Evolutionary conservation across 2,113 vertebrate genomes (phyloP), one percentile per base, ranked within the genome.

Genomic region (Platysternon megacephalum): DNA sequence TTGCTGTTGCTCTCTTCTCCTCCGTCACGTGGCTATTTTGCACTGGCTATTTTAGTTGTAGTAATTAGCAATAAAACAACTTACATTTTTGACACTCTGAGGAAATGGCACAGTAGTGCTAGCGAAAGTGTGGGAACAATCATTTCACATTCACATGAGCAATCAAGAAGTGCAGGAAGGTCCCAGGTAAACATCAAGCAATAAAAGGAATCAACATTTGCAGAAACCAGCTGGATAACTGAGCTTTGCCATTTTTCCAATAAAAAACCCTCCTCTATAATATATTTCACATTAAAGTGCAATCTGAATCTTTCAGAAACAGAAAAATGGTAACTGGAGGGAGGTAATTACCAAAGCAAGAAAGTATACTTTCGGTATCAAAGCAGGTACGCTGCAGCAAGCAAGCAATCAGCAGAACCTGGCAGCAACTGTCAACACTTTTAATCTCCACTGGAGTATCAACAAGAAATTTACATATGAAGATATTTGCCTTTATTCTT

Each of bases 371-470:
- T 91, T 86, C 58, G 3, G 85, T 86, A 80, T 88, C 82, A 68
- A 74, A 79, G 44, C 39, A 76, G 21, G 32, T 86, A 89, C 0
- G 0, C 44, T 13, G 83, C 84, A 95, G 91, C 86, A 97, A 94
- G 79, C 42, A 86, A 90, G 85, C 68, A 80, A 95, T 76, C 65
- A 87, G 86, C 7, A 82, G 94, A 97, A 95, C 91, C 94, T 89
- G 95, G 93, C 96, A 98, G 93, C 89, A 89, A 96, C 97, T 96
- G 97, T 98, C 98, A 98, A 98, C 98, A 97, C 97, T 98, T 97
- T 95, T 95, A 91, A 97, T 96, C 93, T 97, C 98, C 98, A 96
- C 97, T 97, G 98, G 1, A 91, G 98, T 98, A 96, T 91, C 92
- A 80, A 95, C 89, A 89, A 98, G 96, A 97, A 98, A 97, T 56